phyloP scores from a whole-genome alignment of 2,888 invertebrate species.

The Volucella bombylans region DNA sequence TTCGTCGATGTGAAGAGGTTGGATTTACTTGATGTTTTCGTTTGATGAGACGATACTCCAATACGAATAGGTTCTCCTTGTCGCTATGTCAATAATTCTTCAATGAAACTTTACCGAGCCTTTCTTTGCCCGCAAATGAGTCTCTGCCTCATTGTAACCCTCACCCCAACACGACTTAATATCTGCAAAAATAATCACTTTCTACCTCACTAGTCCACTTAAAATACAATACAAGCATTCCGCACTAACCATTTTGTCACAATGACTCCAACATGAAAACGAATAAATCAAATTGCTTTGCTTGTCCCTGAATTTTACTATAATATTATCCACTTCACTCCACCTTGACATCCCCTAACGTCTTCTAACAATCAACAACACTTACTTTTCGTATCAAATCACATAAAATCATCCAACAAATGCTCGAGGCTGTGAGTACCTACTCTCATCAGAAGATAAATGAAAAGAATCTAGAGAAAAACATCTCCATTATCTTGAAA shows the following conservation, averaged over 20 bases:
- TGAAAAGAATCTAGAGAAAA: slow-evolving; percentile 1
- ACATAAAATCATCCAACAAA: slow-evolving; percentile 58
- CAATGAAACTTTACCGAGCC: no score
- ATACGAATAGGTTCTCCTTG: no score
- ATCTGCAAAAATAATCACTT: no score
- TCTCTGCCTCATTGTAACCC: no score
- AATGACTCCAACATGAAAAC: slow-evolving; percentile 1
- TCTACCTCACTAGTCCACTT: not conserved
- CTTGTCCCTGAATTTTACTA: slow-evolving; percentile 13
- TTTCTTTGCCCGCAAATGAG: no score
- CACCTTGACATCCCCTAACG: not conserved
- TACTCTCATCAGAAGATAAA: slow-evolving; percentile 47
- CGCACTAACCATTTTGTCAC: not conserved
- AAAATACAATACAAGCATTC: slow-evolving; percentile 23
- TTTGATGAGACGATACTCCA: no score
- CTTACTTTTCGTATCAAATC: slow-evolving; percentile 58
- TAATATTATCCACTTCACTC: not conserved
- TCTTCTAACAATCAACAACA: slow-evolving; percentile 73
- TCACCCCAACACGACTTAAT: no score
- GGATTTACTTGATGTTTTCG: no score
- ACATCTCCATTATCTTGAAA: slow-evolving; percentile 44
- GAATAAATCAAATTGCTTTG: slow-evolving; percentile 58
- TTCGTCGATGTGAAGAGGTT: no score
- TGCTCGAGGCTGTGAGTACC: slow-evolving; percentile 11
- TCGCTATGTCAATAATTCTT: no score